Evolutionary conservation across 2,888 invertebrate species (phyloP).

Genomic region (Tortrix viridana): DNA sequence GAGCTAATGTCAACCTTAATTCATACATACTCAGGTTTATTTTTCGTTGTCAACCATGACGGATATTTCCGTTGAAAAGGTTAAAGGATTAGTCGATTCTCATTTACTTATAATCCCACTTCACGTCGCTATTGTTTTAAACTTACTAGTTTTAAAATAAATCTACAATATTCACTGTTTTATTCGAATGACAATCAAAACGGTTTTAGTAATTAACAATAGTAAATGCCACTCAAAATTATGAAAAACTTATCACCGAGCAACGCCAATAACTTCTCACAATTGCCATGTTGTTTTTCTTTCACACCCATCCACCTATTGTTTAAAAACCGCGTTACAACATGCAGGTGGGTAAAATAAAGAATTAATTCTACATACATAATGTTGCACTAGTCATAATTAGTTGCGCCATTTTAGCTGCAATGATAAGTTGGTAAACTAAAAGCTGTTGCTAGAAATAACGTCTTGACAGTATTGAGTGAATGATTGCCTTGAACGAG

Average conservation of each 20-base stretch:
- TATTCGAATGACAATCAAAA: slow-evolving; percentile 13
- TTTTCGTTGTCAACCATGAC: no score
- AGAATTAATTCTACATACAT: slow-evolving; percentile 18
- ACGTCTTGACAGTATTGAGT: slow-evolving; percentile 34
- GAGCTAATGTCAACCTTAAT: no score
- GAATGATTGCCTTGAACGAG: slow-evolving; percentile 31
- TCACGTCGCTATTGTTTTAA: no score
- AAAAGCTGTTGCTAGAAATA: slow-evolving; percentile 17
- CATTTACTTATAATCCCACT: no score
- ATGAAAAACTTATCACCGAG: slow-evolving; percentile 12
- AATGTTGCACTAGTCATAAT: background rate
- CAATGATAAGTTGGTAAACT: slow-evolving; percentile 17
- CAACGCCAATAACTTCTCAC: slow-evolving; percentile 28
- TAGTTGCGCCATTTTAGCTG: slow-evolving; percentile 1
- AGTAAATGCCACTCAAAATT: slow-evolving; percentile 21
- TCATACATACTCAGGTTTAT: no score
- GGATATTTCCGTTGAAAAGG: no score
- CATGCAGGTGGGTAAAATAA: slow-evolving; percentile 4
- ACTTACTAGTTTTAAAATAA: background rate
- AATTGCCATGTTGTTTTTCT: slow-evolving; percentile 15
- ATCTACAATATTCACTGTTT: background rate
- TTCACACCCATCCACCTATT: slow-evolving; percentile 28
- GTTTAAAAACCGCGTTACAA: slow-evolving; percentile 21
- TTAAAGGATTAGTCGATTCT: no score
- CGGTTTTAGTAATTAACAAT: slow-evolving; percentile 15